Evolutionary conservation across 53 echinoderm and acorn worm genomes (phyloP).

Genomic region (Actinopyga echinites): DNA sequence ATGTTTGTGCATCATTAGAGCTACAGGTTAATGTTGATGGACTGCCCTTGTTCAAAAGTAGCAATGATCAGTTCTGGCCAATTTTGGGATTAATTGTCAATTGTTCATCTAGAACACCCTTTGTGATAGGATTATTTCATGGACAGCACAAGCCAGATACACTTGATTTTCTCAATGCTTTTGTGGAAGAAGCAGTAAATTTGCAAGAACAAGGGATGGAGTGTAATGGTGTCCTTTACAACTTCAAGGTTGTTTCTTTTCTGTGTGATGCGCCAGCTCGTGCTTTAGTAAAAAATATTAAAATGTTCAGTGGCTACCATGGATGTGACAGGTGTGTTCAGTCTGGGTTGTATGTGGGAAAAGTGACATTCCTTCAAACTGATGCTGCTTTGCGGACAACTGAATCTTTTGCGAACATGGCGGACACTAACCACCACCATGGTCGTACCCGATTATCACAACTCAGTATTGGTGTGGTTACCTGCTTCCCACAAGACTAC

Average conservation of each 20-base stretch:
- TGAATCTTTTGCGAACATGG: neutral
- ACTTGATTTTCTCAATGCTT: slow-evolving; percentile 9
- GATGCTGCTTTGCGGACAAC: slow-evolving; percentile 37
- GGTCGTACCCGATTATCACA: slow-evolving; percentile 10
- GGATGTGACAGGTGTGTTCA: slow-evolving; percentile 52
- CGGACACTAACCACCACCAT: slow-evolving; percentile 15
- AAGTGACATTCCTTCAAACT: slow-evolving; percentile 47
- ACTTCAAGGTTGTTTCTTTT: slow-evolving; percentile 10
- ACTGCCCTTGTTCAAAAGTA: slow-evolving; percentile 50
- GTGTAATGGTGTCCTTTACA: neutral
- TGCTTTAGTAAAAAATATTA: slow-evolving; percentile 41
- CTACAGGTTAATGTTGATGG: slow-evolving; percentile 63
- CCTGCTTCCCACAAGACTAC: slow-evolving; percentile 25
- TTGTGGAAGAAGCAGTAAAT: slow-evolving; percentile 1
- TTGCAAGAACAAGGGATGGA: slow-evolving; percentile 9
- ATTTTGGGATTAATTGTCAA: slow-evolving; percentile 37
- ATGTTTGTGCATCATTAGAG: slow-evolving; percentile 18
- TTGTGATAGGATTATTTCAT: slow-evolving; percentile 2
- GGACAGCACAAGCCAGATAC: neutral
- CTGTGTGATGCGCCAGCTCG: slow-evolving; percentile 67
- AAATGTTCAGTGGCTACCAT: slow-evolving; percentile 37
- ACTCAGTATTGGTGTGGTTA: slow-evolving; percentile 3
- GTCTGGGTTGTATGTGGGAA: neutral
- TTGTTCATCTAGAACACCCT: neutral
- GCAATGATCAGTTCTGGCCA: slow-evolving; percentile 55